Percentiles rank a stretch among this genome's conserved stretches.
Conservation (phyloP, 2,888 invertebrate species). For the Tolmerus cingulatus region DNA sequence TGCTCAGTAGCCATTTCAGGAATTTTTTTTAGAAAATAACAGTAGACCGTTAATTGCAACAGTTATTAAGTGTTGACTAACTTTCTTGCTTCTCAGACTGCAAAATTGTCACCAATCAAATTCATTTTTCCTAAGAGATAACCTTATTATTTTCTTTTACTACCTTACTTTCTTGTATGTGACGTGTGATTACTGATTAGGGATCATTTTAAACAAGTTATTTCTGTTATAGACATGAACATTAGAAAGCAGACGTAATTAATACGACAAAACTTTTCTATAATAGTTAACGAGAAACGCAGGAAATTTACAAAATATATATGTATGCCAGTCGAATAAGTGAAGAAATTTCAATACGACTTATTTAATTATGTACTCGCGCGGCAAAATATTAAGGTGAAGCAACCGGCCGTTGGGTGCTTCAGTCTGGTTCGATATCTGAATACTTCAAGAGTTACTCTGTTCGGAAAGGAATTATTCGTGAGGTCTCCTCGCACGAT, state of each 20-base stretch:
- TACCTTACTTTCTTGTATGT: neutral
- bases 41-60: neutral
- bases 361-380: neutral
- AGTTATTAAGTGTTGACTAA: neutral
- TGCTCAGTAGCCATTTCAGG: neutral
- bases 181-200: neutral
- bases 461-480: slow-evolving; percentile 6
- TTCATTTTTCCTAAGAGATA: neutral
- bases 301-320: neutral
- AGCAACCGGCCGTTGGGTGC: neutral
- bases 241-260: neutral
- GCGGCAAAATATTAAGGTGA: neutral
- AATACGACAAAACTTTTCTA: neutral
- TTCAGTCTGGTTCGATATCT: neutral
- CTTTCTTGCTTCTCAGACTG: neutral
- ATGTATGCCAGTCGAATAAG: neutral
- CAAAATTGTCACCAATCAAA: neutral
- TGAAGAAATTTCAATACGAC: neutral
- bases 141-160: neutral
- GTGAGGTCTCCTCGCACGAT: slow-evolving; percentile 30
- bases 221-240: neutral
- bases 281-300: neutral
- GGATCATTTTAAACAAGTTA: neutral
- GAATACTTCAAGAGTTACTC: neutral
- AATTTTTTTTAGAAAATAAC: neutral